Evolutionary conservation across 1,140 invertebrate genomes (phyloP), one percentile per base, ranked within the genome.

Genomic region (Drosophila ambigua): DNA sequence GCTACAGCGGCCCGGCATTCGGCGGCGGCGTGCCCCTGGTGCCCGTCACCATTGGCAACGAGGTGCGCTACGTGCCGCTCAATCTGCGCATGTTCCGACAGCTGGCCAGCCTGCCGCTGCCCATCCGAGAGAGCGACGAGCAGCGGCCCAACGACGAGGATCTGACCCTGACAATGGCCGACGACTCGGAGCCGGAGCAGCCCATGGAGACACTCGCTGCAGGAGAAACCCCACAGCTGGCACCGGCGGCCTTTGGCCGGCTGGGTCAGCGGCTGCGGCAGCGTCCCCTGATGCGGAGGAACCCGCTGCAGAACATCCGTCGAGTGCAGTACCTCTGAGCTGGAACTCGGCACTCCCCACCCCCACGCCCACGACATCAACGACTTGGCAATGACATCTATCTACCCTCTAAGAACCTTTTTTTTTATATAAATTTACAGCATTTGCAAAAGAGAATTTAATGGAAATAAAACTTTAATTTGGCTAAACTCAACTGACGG

Each of bases 51-150:
- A 39, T 87, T 31, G 79, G 79, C 62, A 85, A 87, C 50, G 68
- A 80, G 3, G 82, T 85, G 35, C 58, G 64, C 23, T 85, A 85
- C 44, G 69, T 87, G 3, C 82, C 81, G 0, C 44, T 87, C 0
- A 85, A 87, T 23, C 45, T 85, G 7, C 77, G 82, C 31, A 81
- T 85, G 77, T 57, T 71, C 51, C 60, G 81, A 0, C 77, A 87
- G 16, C 24, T 85, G 9, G 46, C 54, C 31, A 43, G 5, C 11
- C 4, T 20, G 5, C 26, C 15, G 5, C 48, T 8, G 20, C 51
- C 60, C 15, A 31, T 77, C 4, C 53, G 77, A 0, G 81, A 87
- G 49, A 52, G 35, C 31, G 77, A 78, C 0, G 68, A 74, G 3
- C 46, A 59, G 6, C 35, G 11, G 0, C 35, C 35, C 11, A 16